These are phyloP conservation scores for Coendou prehensilis DNA, from an alignment of 2,797 vertebrate species.

Conservation along the genomic window DNA sequence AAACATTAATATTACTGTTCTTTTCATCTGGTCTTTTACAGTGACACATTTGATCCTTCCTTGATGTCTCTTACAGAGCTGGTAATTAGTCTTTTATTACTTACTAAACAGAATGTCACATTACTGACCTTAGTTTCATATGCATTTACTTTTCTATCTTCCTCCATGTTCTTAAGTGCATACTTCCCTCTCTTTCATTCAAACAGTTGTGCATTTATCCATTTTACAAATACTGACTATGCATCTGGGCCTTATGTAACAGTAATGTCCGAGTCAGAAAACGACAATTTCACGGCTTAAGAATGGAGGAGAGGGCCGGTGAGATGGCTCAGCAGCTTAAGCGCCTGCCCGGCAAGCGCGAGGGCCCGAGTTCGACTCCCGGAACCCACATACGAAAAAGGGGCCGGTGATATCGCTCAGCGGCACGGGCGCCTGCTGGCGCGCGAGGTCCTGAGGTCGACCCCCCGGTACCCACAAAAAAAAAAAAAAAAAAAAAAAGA, in stretches of 20 bases:
- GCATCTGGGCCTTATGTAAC: not conserved
- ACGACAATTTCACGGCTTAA: not conserved
- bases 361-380: too few species aligned
- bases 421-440: too few species aligned
- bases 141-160: not conserved
- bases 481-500: too few species aligned
- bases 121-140: not conserved
- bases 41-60: not conserved
- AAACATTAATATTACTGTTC: not conserved
- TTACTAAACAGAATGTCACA: not conserved
- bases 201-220: not conserved
- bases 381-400: too few species aligned
- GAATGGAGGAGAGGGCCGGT: slow-evolving; percentile 9
- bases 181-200: not conserved
- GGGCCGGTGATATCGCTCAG: too few species aligned
- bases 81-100: not conserved
- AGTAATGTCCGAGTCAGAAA: not conserved
- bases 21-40: not conserved
- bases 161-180: not conserved
- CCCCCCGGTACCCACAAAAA: too few species aligned
- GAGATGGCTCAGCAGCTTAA: too few species aligned
- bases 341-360: too few species aligned
- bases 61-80: not conserved
- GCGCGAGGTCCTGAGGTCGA: too few species aligned
- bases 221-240: not conserved